These are phyloP conservation scores for Empidonax alnorum DNA, from an alignment of 2,113 vertebrate species.

Conservation along the genomic window DNA sequence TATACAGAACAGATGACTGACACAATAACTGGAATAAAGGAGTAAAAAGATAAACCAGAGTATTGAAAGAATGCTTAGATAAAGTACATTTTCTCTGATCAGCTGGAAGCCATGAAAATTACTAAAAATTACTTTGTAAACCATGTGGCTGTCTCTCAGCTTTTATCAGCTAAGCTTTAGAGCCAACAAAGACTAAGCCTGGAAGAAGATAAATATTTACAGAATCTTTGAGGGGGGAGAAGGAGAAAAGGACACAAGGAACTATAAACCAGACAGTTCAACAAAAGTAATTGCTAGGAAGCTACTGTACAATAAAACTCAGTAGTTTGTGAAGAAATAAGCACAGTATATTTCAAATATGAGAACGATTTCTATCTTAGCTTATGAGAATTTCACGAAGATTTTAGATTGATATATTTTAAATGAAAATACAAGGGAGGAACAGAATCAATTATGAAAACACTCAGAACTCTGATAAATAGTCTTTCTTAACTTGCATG, in stretches of 20 bases:
- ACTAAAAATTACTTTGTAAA: neutral
- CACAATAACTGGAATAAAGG: neutral
- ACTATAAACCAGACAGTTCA: neutral
- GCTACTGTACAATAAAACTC: neutral
- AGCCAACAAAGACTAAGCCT: neutral
- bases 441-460: neutral
- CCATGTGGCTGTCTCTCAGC: neutral
- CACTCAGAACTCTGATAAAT: neutral
- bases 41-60: neutral
- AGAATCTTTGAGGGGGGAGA: neutral
- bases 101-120: neutral
- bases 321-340: neutral
- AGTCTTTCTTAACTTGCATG: neutral
- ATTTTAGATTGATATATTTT: neutral
- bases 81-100: neutral
- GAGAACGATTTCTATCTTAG: neutral
- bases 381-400: neutral
- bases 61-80: neutral
- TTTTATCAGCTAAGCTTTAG: neutral
- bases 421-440: neutral
- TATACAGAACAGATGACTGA: neutral
- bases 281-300: neutral
- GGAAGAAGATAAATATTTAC: slow-evolving; percentile 17
- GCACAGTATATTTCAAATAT: neutral
- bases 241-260: neutral